Base-by-base conservation (phyloP, 2,888 invertebrate genomes). In the Clusia tigrina region DNA sequence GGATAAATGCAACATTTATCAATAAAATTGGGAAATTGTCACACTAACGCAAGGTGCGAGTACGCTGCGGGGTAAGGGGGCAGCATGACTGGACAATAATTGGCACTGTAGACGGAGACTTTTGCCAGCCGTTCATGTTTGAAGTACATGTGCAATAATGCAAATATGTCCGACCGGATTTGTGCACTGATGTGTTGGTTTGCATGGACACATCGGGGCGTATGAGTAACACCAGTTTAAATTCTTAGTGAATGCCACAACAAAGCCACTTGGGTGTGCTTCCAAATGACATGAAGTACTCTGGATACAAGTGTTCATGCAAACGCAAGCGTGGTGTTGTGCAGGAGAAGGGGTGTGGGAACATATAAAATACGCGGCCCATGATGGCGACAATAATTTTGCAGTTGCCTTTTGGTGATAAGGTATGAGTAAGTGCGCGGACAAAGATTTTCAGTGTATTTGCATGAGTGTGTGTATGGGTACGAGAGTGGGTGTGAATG, bases 151-250 rank as follows among this genome's bases (percentile, higher is more conserved):
- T n/a, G n/a, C n/a, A n/a, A n/a, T n/a, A n/a, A n/a, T n/a, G n/a
- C n/a, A n/a, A n/a, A n/a, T n/a, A n/a, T n/a, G n/a, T n/a, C n/a
- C n/a, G n/a, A n/a, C 20, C 48, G 18, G 48, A 20, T 18, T 18
- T 22, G 20, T 18, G 15, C 9, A n/a, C n/a, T 42, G 6, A 15
- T 42, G n/a, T n/a, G 3, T 15, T 42, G 9, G 42, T 17, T 42
- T 42, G 10, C 42, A 32, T 62, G n/a, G 61, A 65, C 62, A 55
- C 67, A 63, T 46, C 65, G 59, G 65, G 63, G 63, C 67, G 67
- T 64, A 69, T 71, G 71, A 66, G 62, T 67, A 65, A 67, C 67
- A 57, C 57, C 48, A 61, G 60, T 48, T 22, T 53, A 5, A 15
- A 18, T 20, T 48, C 22, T 6, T n/a, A n/a, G n/a, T 20, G 5